A percentile compares a stretch with the other conserved stretches of the same genome.
Conservation (phyloP, 1,140 invertebrate genomes). For the Rhopalosiphum maidis region DNA sequence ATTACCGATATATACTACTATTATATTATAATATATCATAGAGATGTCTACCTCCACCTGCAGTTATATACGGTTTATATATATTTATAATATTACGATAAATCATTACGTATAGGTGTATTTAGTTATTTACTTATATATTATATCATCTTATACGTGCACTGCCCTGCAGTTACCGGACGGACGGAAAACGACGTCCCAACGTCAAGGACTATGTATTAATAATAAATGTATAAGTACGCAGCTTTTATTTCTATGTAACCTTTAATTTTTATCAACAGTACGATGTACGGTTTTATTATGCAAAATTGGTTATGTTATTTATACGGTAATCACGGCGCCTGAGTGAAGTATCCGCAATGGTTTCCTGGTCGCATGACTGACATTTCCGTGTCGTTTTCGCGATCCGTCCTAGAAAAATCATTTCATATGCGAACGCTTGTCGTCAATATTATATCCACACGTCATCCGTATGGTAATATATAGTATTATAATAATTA, state of each 20-base stretch:
- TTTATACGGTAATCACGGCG: not conserved
- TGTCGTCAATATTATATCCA: not conserved
- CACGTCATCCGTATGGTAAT: not conserved
- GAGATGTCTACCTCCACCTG: not conserved
- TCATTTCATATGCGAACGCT: not conserved
- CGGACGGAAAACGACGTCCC: not conserved
- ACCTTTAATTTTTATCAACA: slow-evolving; percentile 12
- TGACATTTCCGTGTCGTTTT: not conserved
- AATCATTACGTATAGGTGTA: not conserved
- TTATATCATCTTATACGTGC: not conserved
- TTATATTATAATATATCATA: not conserved
- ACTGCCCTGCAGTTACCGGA: not conserved
- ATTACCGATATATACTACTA: not conserved
- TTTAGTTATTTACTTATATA: not conserved
- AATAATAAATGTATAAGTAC: not conserved
- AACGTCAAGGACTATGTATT: not conserved
- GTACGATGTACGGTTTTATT: not conserved
- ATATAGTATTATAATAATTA: not conserved
- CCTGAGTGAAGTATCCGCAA: not conserved
- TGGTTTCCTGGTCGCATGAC: not conserved
- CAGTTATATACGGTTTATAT: not conserved
- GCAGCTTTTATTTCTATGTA: not conserved
- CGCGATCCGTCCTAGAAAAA: not conserved
- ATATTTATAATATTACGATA: not conserved
- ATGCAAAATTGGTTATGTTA: not conserved